phyloP scores from a whole-genome alignment of 2,797 vertebrate genomes.

The Pangasius mekongensis region DNA sequence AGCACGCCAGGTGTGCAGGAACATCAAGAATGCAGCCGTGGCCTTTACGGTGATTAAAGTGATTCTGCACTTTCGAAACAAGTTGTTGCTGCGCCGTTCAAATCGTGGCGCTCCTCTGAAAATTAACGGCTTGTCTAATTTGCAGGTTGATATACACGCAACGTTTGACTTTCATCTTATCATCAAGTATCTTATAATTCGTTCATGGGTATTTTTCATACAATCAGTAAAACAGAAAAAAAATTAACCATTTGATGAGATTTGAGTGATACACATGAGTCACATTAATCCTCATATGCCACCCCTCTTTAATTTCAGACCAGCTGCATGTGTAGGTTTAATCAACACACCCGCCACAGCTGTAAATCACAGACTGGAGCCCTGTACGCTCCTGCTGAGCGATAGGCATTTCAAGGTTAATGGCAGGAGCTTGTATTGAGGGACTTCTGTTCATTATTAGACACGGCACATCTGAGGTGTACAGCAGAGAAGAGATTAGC shows the following conservation, averaged over 20 bases:
- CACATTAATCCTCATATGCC: conserved; percentile 30
- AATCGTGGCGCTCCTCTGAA: not conserved
- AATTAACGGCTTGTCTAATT: conserved; percentile 5
- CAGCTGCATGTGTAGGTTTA: conserved; percentile 35
- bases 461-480: conserved; percentile 38
- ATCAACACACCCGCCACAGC: conserved; percentile 13
- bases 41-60: conserved; percentile 46
- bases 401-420: conserved; percentile 49
- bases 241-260: not conserved
- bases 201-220: not conserved
- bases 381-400: conserved; percentile 21
- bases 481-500: conserved; percentile 41
- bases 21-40: conserved; percentile 28
- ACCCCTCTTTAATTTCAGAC: conserved; percentile 26
- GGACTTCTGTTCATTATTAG: conserved; percentile 48
- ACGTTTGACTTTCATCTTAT: not conserved
- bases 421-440: conserved; percentile 38
- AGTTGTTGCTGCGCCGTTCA: not conserved
- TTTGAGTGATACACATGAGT: not conserved
- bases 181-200: not conserved
- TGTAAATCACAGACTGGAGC: conserved; percentile 25
- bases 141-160: not conserved
- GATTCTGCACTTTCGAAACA: conserved; percentile 7
- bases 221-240: not conserved
- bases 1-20: conserved; percentile 46